Base-by-base conservation (phyloP, 2,113 vertebrate species). In the Cololabis saira region DNA sequence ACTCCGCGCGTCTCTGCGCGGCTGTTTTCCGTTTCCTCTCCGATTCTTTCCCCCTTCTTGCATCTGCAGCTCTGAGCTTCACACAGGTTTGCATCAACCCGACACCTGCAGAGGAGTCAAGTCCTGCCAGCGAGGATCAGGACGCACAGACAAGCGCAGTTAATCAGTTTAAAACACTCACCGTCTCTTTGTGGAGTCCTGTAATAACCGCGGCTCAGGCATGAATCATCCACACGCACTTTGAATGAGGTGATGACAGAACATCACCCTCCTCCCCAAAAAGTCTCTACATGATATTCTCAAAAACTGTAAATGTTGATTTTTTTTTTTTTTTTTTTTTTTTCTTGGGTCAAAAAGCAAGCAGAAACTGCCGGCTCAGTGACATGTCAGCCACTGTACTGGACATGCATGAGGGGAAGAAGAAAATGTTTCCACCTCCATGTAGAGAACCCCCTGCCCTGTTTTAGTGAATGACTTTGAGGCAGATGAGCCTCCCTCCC, bases 401-500 rank as follows among this genome's bases (percentile, higher is more conserved):
- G 17, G 12, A 33, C n/a, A 55, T 18, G 16, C 41, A 47, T 1
- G 15, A 57, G 37, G 17, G 45, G 45, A 16, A 5, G 24, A 13
- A 17, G 0, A 5, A 18, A 3, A 24, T 8, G 24, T 22, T 50
- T 60, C 48, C 15, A n/a, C n/a, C n/a, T 41, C 1, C 21, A 18
- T 10, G 56, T 14, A 16, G 4, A 52, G 22, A 43, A 30, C 27
- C 13, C 40, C 40, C 52, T 9, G 19, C 19, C 19, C 19, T 0
- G 64, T 19, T 30, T 12, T 3, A 4, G 0, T 0, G 17, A 52
- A 8, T 27, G 45, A 49, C 45, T 61, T 19, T 33, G 5, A 62
- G 27, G 48, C n/a, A 48, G 52, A 78, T 53, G 50, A 42, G 47
- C n/a, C n/a, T 4, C 41, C 49, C 49, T 17, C 45, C 51, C 48